phyloP scores from a whole-genome alignment of 2,888 invertebrate genomes.

The Iselma pallidipennis region DNA sequence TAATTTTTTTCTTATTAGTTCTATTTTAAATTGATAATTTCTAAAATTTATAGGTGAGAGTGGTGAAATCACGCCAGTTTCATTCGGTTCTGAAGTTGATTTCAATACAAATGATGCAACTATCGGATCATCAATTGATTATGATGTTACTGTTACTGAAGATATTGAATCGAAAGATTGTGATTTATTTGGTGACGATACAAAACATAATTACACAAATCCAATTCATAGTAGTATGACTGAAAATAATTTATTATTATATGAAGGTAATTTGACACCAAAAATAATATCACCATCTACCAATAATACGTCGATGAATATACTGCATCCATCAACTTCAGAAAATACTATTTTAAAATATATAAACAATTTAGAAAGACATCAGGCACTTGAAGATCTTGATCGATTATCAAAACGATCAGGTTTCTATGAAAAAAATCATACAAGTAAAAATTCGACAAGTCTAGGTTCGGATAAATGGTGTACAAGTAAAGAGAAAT shows the following conservation, averaged over 20 bases:
- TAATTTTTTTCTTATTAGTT: background rate
- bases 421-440: slow-evolving; percentile 38
- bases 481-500: slow-evolving; percentile 50
- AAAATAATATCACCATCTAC: slow-evolving; percentile 35
- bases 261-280: slow-evolving; percentile 26
- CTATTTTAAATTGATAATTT: background rate
- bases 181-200: slow-evolving; percentile 27
- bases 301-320: slow-evolving; percentile 31
- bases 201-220: slow-evolving; percentile 14
- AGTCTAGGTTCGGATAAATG: slow-evolving; percentile 45
- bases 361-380: slow-evolving; percentile 40
- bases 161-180: slow-evolving; percentile 43
- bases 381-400: slow-evolving; percentile 25
- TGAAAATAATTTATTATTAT: slow-evolving; percentile 34
- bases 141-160: slow-evolving; percentile 60
- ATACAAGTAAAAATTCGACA: slow-evolving; percentile 37
- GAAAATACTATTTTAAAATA: slow-evolving; percentile 32
- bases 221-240: slow-evolving; percentile 9
- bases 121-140: slow-evolving; percentile 66
- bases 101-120: slow-evolving; percentile 71
- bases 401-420: background rate
- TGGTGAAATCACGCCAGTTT: slow-evolving; percentile 71
- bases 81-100: slow-evolving; percentile 66
- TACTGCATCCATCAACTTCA: slow-evolving; percentile 31
- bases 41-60: slow-evolving; percentile 47